These are phyloP conservation scores for Rhinophrynus dorsalis DNA, from an alignment of 2,797 vertebrate species.

Conservation along the genomic window DNA sequence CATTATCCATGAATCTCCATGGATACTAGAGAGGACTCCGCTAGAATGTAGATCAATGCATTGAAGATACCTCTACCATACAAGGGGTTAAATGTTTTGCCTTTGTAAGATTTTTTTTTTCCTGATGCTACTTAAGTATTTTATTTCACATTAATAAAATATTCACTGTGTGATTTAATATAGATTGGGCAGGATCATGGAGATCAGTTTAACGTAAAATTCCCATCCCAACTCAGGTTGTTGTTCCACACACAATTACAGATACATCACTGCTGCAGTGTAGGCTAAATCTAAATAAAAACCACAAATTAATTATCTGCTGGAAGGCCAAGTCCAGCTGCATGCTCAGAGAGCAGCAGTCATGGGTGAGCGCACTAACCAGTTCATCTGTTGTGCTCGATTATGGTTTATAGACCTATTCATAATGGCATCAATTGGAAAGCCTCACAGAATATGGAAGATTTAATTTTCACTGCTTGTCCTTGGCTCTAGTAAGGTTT, in stretches of 20 bases:
- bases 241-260: conserved; percentile 1
- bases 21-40: too few relatives aligned
- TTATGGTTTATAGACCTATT: conserved; percentile 19
- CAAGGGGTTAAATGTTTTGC: too few relatives aligned
- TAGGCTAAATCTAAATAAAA: conserved; percentile 14
- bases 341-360: background rate
- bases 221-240: background rate
- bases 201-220: background rate
- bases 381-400: conserved; percentile 26
- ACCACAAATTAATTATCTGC: conserved; percentile 17
- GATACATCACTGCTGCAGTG: conserved; percentile 1
- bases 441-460: background rate
- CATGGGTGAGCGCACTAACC: conserved; percentile 14
- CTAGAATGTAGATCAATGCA: too few relatives aligned
- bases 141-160: too few relatives aligned
- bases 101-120: too few relatives aligned
- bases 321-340: conserved; percentile 20
- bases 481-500: background rate
- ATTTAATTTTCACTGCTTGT: background rate
- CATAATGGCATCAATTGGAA: conserved; percentile 1
- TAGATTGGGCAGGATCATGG: too few relatives aligned
- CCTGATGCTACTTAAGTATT: too few relatives aligned
- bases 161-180: too few relatives aligned
- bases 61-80: too few relatives aligned
- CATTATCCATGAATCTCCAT: too few relatives aligned